Conservation (phyloP, 2,797 vertebrate species). For the Platalea minor region DNA sequence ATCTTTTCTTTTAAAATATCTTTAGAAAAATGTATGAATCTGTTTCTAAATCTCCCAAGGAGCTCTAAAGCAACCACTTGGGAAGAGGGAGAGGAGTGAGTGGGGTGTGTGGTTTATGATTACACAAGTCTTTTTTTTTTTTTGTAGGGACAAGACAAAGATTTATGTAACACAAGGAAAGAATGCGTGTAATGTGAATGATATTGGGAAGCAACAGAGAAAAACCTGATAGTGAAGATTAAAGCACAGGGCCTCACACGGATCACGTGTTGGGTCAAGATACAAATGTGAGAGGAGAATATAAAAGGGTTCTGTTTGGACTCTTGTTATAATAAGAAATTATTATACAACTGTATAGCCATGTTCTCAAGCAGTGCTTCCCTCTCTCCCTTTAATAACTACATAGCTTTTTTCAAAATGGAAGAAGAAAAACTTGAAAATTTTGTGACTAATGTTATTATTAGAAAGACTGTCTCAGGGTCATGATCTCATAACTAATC, state of each 20-base stretch:
- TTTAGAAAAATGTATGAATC: not conserved
- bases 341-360: not conserved
- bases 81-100: not conserved
- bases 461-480: not conserved
- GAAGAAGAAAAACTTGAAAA: not conserved
- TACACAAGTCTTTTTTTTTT: conserved; percentile 18
- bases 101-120: not conserved
- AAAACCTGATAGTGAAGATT: conserved; percentile 47
- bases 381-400: not conserved
- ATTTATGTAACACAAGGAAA: conserved; percentile 61
- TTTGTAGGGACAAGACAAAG: conserved; percentile 48
- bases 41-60: not conserved
- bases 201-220: conserved; percentile 37
- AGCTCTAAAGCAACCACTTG: not conserved
- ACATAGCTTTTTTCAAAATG: not conserved
- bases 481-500: not conserved
- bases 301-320: not conserved
- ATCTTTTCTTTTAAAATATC: not conserved
- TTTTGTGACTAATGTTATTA: not conserved
- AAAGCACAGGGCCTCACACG: conserved; percentile 21
- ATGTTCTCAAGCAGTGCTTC: not conserved
- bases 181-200: conserved; percentile 50
- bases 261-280: conserved; percentile 24
- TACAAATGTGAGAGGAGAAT: conserved; percentile 28
- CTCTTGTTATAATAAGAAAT: not conserved